These are phyloP conservation scores for Ailuropoda melanoleuca DNA, from an alignment of 2,113 vertebrate genomes.

Conservation along the genomic window DNA sequence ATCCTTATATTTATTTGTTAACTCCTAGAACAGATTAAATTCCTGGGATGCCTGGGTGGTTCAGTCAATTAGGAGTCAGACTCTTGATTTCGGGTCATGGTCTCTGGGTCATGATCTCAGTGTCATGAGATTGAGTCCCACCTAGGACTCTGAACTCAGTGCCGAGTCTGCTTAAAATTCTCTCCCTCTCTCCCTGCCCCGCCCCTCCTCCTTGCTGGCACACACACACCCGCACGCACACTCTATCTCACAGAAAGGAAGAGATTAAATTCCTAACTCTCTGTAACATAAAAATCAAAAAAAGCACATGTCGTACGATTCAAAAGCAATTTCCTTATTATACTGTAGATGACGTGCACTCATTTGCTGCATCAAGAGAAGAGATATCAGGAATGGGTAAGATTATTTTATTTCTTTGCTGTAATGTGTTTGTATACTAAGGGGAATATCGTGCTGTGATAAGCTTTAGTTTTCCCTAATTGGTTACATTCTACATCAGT, in stretches of 20 bases:
- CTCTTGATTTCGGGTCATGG: background rate
- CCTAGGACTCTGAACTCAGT: background rate
- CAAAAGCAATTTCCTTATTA: background rate
- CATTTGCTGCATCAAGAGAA: slow-evolving; percentile 17
- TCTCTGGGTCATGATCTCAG: background rate
- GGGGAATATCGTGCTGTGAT: background rate
- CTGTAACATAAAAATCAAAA: background rate
- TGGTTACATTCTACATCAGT: background rate
- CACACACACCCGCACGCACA: rapidly evolving
- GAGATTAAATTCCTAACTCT: background rate
- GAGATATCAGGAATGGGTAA: background rate
- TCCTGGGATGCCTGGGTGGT: background rate
- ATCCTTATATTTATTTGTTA: background rate
- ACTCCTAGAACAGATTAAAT: background rate
- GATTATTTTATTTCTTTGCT: slow-evolving; percentile 44
- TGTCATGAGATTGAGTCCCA: background rate
- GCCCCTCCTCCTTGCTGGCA: background rate
- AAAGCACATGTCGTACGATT: background rate
- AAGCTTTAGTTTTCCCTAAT: slow-evolving; percentile 9
- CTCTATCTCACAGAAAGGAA: background rate
- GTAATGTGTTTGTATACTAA: slow-evolving; percentile 37
- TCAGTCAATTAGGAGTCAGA: rapidly evolving
- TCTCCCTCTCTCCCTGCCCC: background rate
- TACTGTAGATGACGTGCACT: background rate
- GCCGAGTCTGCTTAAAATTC: background rate